Evolutionary conservation across 2,113 vertebrate genomes (phyloP).

Genomic region (Orcinus orca): DNA sequence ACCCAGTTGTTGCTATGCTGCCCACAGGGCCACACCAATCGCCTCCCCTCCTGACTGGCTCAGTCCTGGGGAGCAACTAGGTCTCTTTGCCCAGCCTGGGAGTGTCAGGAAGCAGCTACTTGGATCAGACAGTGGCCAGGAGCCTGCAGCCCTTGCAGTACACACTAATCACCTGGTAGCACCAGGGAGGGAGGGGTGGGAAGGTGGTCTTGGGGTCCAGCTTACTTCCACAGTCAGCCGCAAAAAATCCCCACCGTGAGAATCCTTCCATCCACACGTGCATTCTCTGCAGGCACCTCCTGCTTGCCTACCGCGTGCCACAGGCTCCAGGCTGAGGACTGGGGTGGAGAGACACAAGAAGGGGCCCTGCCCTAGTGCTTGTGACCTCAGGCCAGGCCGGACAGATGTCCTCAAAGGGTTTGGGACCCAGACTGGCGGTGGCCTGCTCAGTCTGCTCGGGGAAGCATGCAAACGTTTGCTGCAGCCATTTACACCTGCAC

Average conservation of each 20-base stretch:
- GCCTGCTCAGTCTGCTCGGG: not conserved
- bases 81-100: not conserved
- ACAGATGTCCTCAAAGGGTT: not conserved
- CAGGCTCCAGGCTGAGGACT: not conserved
- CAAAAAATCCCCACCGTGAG: rapidly evolving
- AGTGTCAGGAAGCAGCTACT: not conserved
- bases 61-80: not conserved
- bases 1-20: not conserved
- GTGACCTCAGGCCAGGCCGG: not conserved
- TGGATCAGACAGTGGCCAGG: not conserved
- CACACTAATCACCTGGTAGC: not conserved
- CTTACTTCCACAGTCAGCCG: not conserved
- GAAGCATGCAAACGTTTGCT: not conserved
- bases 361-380: not conserved
- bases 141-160: not conserved
- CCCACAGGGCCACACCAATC: not conserved
- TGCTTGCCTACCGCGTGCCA: rapidly evolving
- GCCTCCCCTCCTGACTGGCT: not conserved
- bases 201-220: not conserved
- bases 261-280: not conserved
- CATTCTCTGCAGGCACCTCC: not conserved
- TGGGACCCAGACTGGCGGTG: not conserved
- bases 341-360: not conserved
- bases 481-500: not conserved
- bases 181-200: not conserved